Conservation (phyloP, 2,797 vertebrate species). For the Crax fasciolata region DNA sequence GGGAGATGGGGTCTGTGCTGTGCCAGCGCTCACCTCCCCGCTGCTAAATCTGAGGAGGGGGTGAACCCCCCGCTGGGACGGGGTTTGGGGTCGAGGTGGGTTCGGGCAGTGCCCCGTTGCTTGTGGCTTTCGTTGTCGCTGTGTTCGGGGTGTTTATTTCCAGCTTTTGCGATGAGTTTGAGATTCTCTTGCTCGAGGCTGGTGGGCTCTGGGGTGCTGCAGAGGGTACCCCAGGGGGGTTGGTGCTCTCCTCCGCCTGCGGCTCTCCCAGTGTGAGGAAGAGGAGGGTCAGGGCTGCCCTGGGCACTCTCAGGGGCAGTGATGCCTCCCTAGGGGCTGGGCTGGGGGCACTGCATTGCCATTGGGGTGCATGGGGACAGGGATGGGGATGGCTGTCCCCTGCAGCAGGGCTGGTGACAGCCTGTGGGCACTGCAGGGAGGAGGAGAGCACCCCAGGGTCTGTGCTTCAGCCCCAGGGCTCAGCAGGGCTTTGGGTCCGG, state of each 20-base stretch:
- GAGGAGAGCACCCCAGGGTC: background rate
- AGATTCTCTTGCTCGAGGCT: background rate
- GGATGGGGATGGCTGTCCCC: background rate
- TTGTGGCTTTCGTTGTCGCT: background rate
- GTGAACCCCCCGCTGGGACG: background rate
- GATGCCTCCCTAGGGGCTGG: background rate
- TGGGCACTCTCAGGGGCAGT: fast-evolving
- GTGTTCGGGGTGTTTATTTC: fast-evolving
- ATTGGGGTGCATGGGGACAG: fast-evolving
- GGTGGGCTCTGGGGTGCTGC: background rate
- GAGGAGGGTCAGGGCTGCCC: background rate
- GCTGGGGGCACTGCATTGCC: background rate
- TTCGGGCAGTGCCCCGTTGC: fast-evolving
- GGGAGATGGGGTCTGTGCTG: background rate
- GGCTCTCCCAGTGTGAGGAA: fast-evolving
- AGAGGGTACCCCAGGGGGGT: fast-evolving
- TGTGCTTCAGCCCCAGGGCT: fast-evolving
- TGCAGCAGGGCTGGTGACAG: background rate
- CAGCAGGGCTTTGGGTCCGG: fast-evolving
- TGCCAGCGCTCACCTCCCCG: background rate
- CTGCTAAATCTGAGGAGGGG: background rate
- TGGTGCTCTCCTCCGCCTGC: too few species aligned
- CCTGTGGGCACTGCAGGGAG: fast-evolving
- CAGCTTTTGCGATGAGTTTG: background rate
- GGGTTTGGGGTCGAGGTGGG: background rate